Evolutionary conservation across 92 coral and sea anemone genomes (phyloP).

Genomic region (Montipora capitata): DNA sequence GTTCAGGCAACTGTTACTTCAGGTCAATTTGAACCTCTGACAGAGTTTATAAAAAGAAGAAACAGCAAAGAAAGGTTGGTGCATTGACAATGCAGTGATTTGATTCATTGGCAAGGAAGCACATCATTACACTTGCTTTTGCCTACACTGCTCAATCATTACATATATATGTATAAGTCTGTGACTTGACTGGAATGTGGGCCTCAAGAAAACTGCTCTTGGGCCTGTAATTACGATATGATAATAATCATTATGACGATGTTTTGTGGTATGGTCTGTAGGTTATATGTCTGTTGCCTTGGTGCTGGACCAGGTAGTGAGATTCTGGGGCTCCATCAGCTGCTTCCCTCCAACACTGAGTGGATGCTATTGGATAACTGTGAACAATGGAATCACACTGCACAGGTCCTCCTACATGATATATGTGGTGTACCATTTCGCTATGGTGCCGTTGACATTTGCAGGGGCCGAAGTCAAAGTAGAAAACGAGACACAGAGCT

Average conservation of each 20-base stretch:
- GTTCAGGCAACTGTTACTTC: conserved; percentile 87
- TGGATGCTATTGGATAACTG: conserved; percentile 96
- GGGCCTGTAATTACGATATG: background rate
- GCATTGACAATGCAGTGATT: too few relatives aligned
- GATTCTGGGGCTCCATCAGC: conserved; percentile 90
- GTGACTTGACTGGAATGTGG: too few relatives aligned
- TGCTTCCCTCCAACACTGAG: conserved; percentile 90
- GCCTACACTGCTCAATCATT: too few relatives aligned
- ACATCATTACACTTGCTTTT: too few relatives aligned
- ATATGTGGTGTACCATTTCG: conserved; percentile 78
- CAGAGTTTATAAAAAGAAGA: conserved; percentile 74
- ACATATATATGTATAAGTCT: too few relatives aligned
- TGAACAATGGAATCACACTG: conserved; percentile 95
- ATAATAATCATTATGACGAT: background rate
- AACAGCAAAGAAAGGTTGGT: conserved; percentile 71
- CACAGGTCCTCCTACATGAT: conserved; percentile 86
- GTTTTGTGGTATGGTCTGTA: background rate
- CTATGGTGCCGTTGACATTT: conserved; percentile 90
- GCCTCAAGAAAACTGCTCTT: too few relatives aligned
- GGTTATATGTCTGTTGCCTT: conserved; percentile 93
- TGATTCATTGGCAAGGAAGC: too few relatives aligned
- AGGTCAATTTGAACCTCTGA: conserved; percentile 92
- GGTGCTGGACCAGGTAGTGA: conserved; percentile 99
- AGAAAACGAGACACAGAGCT: background rate
- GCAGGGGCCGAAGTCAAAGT: conserved; percentile 59